Base-by-base conservation (phyloP, 2,113 vertebrate species). In the Rhynchopsitta pachyrhyncha region DNA sequence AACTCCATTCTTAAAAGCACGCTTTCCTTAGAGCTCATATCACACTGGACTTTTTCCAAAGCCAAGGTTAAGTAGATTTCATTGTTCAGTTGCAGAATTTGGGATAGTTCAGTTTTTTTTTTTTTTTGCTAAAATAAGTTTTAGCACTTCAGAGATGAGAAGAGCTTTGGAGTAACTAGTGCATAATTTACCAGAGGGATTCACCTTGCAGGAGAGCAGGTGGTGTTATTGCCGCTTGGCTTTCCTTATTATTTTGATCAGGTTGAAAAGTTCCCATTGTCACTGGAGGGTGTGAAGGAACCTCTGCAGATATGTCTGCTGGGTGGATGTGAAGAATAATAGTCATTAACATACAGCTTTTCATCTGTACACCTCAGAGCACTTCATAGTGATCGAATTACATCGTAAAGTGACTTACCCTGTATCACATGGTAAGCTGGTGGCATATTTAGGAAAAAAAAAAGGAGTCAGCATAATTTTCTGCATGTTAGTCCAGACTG, bases 1-100 rank as follows among this genome's bases (percentile, higher is more conserved):
- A 63, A 19, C 13, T 67, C 24, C 1, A 0, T 60, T 81, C 27
- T 62, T 88, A 39, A 0, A 3, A 7, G 6, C 44, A 47, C 0
- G 0, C 22, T 78, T 67, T 68, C 11, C 11, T 39, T 28, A 63
- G 15, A 11, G 5, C 19, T 68, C 17, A 11, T 63, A 37, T 35
- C 33, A 42, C 1, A 6, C 4, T 42, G 18, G 25, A 64, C 42
- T 33, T 80, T 73, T 80, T 57, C 27, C 25, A 64, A 79, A 79
- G 29, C 13, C 15, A 47, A 33, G 3, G 23, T 64, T 52, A 74
- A 86, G 57, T 57, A 7, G 7, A 59, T 67, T 64, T 78, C 10
- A 16, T 28, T 39, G 10, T 63, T 88, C 10, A 24, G 7, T 18
- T 74, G 22, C 22, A 44, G 31, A 75, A 59, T 68, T 47, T 63